Base-by-base conservation (phyloP, 2,113 vertebrate species). In the Nyctereutes procyonoides region DNA sequence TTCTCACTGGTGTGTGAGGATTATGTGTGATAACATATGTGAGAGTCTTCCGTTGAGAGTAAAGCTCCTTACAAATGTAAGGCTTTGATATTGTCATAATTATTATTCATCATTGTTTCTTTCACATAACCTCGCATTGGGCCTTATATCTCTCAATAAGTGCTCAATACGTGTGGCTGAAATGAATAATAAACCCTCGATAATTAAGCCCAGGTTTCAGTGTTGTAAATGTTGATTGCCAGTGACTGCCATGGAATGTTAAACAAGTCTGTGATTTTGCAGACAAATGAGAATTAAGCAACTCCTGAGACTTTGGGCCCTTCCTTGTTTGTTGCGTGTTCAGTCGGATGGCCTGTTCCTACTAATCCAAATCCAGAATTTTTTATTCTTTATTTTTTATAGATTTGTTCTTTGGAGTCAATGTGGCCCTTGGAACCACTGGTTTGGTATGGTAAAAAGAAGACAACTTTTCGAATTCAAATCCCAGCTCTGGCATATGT, bases 131-230 rank as follows among this genome's bases (percentile, higher is more conserved):
- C 10, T 76, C 43, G 20, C 55, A 84, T 35, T 24, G 10, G 73
- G 16, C 32, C 20, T 48, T 81, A n/a, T 30, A 74, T 87, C 16
- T 87, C 16, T 87, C 35, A 87, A 4, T 80, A 76, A 69, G 53
- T 71, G 48, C 65, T 85, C 67, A 35, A 51, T 85, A 9, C 10
- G 1, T 76, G 51, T 65, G 51, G 32, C 71, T 92, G 84, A 74
- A 92, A 86, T 81, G 38, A 96, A 89, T 80, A 94, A 73, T 15
- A 73, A 80, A 80, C 58, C 11, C 48, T 90, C 11, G n/a, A 24
- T 35, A 69, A 96, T 73, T 79, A 67, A 60, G 38, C 0, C 3
- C 10, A 53, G 56, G 51, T 86, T 85, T 58, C 35, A 58, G 38
- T 55, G 30, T 69, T 76, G 20, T 76, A 8, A 58, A 38, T 53